phyloP scores from a whole-genome alignment of 53 echinoderm and acorn worm genomes.

The Crossaster papposus region DNA sequence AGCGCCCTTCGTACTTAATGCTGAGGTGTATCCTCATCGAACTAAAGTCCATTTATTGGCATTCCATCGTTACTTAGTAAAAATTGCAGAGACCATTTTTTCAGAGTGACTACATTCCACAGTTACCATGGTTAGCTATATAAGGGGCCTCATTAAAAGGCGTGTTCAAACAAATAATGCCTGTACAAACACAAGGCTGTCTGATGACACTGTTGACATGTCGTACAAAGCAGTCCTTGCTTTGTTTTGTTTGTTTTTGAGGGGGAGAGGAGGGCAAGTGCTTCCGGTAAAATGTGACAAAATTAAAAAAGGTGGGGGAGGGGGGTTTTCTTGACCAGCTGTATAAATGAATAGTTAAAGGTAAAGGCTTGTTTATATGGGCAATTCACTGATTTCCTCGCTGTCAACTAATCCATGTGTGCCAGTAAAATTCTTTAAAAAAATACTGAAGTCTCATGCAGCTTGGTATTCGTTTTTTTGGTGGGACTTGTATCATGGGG shows the following conservation, averaged over 20 bases:
- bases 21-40: neutral
- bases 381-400: too few relatives aligned
- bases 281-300: neutral
- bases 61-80: conserved; percentile 24
- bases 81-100: neutral
- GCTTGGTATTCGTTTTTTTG: too few relatives aligned
- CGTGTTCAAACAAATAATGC: neutral
- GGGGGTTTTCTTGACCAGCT: neutral
- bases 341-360: neutral
- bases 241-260: neutral
- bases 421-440: too few relatives aligned
- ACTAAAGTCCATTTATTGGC: conserved; percentile 28
- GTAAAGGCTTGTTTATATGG: neutral
- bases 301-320: neutral
- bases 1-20: conserved; percentile 1
- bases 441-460: too few relatives aligned
- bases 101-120: neutral
- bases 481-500: too few relatives aligned
- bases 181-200: neutral
- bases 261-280: too few relatives aligned
- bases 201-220: neutral
- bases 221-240: neutral
- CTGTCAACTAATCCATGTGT: too few relatives aligned
- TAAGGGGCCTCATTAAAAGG: neutral
- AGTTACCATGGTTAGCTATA: neutral